Base-by-base conservation (phyloP, 2,113 vertebrate species). In the Hemiprocne comata region DNA sequence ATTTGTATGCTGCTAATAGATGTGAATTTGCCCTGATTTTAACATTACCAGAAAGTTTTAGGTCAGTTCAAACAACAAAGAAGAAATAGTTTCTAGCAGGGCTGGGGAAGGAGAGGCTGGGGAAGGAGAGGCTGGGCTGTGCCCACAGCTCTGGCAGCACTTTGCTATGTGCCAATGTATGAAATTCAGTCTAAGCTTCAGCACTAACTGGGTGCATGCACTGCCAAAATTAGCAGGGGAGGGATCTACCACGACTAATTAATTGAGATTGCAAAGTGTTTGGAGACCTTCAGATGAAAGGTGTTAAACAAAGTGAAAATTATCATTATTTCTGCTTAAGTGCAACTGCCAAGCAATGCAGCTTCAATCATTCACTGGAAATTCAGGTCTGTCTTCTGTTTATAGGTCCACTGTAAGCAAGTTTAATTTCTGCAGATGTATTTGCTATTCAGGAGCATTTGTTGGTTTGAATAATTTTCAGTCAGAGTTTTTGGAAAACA, bases 381-480 rank as follows among this genome's bases (percentile, higher is more conserved):
- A 92, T 42, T 60, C 82, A 36, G 75, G 23, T 50, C 77, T 77
- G 13, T 46, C 17, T 83, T 58, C 75, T 67, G 24, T 67, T 71
- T 67, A 0, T 11, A 46, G 84, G 69, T n/a, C 72, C 90, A 40
- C 34, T 46, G 69, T 28, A 91, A 50, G 51, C 62, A 54, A 48
- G n/a, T 55, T 57, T 7, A 26, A 77, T 73, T 93, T 90, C 87
- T 94, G 91, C 93, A 66, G 89, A 77, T 67, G 85, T 24, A 3
- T 90, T 94, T 95, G 91, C 57, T 89, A 83, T 94, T 85, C 96
- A 58, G 88, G 67, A 91, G 65, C 85, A 6, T 34, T 67, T 54
- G 5, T 58, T 60, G 65, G 78, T 25, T 53, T 80, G 94, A 81
- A 72, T 85, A 40, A 89, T 93, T 69, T 84, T 91, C 87, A 81